Conservation (phyloP, 2,797 vertebrate genomes). For the Thalassophryne amazonica region DNA sequence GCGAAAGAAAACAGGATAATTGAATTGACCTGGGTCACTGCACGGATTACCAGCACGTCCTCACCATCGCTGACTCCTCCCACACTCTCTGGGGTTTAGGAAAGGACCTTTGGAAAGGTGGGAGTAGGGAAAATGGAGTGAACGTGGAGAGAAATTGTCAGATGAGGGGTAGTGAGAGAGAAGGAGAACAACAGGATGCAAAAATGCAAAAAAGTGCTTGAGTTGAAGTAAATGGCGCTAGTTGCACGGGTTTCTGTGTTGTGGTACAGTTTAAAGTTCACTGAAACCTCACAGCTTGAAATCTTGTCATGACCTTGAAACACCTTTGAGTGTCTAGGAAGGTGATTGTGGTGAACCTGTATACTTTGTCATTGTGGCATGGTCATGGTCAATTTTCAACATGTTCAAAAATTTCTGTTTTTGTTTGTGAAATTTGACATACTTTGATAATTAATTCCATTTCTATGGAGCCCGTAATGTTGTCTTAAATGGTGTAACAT, state of each 20-base stretch:
- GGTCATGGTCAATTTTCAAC: too few species aligned
- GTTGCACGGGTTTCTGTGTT: neutral
- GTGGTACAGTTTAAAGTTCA: constrained; percentile 16
- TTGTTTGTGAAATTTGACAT: too few species aligned
- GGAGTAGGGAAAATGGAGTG: constrained; percentile 51
- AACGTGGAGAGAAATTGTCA: constrained; percentile 6
- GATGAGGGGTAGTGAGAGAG: constrained; percentile 46
- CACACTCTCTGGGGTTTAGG: constrained; percentile 72
- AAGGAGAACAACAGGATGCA: constrained; percentile 9
- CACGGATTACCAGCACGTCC: constrained; percentile 78
- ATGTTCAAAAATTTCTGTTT: too few species aligned
- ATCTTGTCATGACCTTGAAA: too few species aligned
- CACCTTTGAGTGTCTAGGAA: too few species aligned
- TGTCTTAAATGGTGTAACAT: too few species aligned
- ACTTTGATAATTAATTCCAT: too few species aligned
- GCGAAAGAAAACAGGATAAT: constrained; percentile 85
- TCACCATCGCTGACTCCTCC: constrained; percentile 68
- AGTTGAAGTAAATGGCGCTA: neutral
- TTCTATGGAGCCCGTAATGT: too few species aligned
- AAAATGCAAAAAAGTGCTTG: neutral
- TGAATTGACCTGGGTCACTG: constrained; percentile 84
- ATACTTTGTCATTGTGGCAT: too few species aligned
- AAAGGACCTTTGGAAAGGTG: constrained; percentile 73
- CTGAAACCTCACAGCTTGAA: too few species aligned
- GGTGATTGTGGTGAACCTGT: too few species aligned